Conservation (phyloP, 1,140 invertebrate genomes). For the Panagrolaimus sp. region DNA sequence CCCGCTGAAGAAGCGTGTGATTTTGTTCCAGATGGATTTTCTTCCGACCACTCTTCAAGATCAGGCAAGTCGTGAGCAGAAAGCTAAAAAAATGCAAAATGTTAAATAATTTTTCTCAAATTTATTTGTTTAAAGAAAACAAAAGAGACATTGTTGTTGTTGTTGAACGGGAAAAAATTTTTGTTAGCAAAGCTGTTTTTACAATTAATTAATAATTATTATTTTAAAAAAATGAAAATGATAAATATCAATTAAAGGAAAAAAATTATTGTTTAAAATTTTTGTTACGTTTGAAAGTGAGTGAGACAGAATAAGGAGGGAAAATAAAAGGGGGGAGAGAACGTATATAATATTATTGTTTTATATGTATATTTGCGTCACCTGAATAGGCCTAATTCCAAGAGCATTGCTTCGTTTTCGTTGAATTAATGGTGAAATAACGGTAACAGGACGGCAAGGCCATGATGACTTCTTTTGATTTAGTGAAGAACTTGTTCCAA, state of each 20-base stretch:
- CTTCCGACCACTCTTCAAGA: slow-evolving; percentile 26
- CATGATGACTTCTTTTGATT: slow-evolving; percentile 20
- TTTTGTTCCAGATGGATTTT: not conserved
- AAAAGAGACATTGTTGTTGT: not conserved
- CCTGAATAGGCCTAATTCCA: slow-evolving; percentile 13
- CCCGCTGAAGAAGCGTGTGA: not conserved
- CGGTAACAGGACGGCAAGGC: slow-evolving; percentile 1
- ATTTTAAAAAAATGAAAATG: slow-evolving; percentile 14
- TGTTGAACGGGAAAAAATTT: not conserved
- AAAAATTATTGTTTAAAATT: too few species aligned
- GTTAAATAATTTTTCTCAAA: not conserved
- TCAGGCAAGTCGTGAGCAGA: slow-evolving; percentile 32
- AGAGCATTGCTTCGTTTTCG: slow-evolving; percentile 3
- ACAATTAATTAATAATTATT: not conserved
- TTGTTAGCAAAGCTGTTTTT: not conserved
- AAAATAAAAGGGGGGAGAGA: not conserved
- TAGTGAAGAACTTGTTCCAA: not conserved
- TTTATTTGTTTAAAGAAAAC: not conserved
- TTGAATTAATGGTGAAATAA: slow-evolving; percentile 12
- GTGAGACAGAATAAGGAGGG: not conserved
- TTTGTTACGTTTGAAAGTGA: not conserved
- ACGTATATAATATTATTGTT: not conserved
- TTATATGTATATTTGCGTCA: not conserved
- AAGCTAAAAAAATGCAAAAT: slow-evolving; percentile 21
- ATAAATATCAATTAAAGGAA: not conserved